Evolutionary conservation across 2,113 vertebrate genomes (phyloP), one percentile per base, ranked within the genome.

Genomic region (Oryzias melastigma): DNA sequence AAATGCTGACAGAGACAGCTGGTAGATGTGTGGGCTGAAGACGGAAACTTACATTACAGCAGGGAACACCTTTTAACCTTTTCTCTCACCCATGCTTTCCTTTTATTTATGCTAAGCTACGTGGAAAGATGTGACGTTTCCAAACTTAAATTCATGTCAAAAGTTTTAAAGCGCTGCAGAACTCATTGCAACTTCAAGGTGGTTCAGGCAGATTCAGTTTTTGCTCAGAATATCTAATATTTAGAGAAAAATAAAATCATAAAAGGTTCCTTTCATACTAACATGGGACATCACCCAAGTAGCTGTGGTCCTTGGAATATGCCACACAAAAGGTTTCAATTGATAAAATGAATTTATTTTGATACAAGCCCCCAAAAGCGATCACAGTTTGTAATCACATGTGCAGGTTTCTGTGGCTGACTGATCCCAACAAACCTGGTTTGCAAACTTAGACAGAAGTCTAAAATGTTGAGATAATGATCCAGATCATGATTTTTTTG

Each of bases 1-100:
- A 7, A 59, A 50, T 47, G 73, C 47, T 71, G 62, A 78, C 62
- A 53, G 66, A 53, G 73, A 75, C 81, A 85, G 71, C 71, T 84
- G 84, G 64, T 59, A n/a, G n/a, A 53, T 52, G n/a, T 59, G 41
- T 65, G 68, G 52, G 59, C 17, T 43, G 0, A 66, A 48, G 49
- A 45, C 64, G 41, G 73, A 69, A 55, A 56, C 70, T 57, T 71
- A 50, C 62, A 46, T 43, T 7, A 58, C 44, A 72, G 5, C 43
- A 56, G 59, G 27, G 55, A 48, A 58, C 52, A 61, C 51, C n/a
- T 49, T 47, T 52, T 14, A 54, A 19, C 48, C n/a, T 59, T 48
- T 62, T 55, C 29, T 43, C 3, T 46, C 50, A n/a, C 15, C 15
- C 10, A 18, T 20, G 5, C 35, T 42, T 59, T 45, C 15, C 6